Evolutionary conservation across 2,888 invertebrate species (phyloP).

Genomic region (Galerucella nymphaeae): DNA sequence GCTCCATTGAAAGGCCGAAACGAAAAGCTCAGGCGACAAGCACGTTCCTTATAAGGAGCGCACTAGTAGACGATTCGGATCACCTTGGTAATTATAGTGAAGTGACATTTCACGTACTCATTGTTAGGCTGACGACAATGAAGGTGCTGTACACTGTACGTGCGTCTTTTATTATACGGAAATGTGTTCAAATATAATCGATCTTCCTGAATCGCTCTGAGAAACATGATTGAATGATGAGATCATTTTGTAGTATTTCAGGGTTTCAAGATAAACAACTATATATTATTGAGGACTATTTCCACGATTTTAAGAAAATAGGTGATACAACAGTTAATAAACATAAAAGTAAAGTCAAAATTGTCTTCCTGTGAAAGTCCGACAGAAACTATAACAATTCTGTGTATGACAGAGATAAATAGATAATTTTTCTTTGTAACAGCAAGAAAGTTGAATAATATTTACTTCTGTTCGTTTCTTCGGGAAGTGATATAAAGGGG

Average conservation of each 20-base stretch:
- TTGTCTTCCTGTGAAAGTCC: too few species aligned
- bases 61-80: constrained; percentile 10
- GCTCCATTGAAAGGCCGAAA: constrained; percentile 30
- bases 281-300: too few species aligned
- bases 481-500: not conserved
- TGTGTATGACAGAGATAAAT: not conserved
- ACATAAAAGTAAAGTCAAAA: too few species aligned
- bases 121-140: not conserved
- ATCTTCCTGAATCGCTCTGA: not conserved
- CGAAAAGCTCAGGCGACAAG: constrained; percentile 20
- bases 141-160: not conserved
- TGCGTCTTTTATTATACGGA: not conserved
- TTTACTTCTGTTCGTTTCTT: constrained; percentile 15
- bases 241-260: too few species aligned
- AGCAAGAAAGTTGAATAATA: constrained; percentile 13
- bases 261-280: too few species aligned
- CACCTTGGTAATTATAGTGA: constrained; percentile 13
- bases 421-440: constrained; percentile 12
- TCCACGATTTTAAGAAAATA: too few species aligned
- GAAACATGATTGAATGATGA: too few species aligned
- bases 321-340: too few species aligned
- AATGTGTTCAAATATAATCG: not conserved
- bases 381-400: too few species aligned
- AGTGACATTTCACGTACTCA: constrained; percentile 14
- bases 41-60: constrained; percentile 21